A percentile compares a stretch with the other conserved stretches of the same genome.
These are phyloP conservation scores for Lymantria monacha DNA, from an alignment of 2,888 invertebrate species.

Conservation along the genomic window DNA sequence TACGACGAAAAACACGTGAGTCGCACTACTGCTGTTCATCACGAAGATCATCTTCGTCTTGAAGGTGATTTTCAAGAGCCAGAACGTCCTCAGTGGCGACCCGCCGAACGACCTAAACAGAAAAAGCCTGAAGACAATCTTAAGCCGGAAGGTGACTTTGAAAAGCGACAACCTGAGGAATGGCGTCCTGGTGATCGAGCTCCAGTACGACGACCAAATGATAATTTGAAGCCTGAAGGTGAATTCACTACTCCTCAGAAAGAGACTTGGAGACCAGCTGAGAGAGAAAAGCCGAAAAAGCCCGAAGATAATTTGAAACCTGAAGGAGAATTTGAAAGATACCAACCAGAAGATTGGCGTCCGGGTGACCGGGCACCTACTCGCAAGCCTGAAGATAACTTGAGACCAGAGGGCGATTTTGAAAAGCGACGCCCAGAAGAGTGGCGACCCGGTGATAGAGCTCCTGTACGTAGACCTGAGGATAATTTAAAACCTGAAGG, in stretches of 20 bases:
- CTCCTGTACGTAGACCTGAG: constrained; percentile 56
- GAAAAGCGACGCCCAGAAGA: constrained; percentile 19
- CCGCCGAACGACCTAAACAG: constrained; percentile 70
- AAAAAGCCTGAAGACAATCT: constrained; percentile 76
- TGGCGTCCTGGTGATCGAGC: constrained; percentile 72
- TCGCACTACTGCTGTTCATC: constrained; percentile 81
- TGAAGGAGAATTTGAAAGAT: constrained; percentile 61
- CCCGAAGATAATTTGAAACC: constrained; percentile 19
- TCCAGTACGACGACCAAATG: constrained; percentile 58
- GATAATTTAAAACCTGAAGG: constrained; percentile 77
- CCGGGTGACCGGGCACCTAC: constrained; percentile 51
- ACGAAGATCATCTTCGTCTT: constrained; percentile 83
- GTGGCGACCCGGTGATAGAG: constrained; percentile 50
- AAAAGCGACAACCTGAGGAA: constrained; percentile 73
- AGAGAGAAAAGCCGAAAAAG: constrained; percentile 22
- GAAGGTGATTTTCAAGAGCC: constrained; percentile 77
- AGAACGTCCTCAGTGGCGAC: constrained; percentile 58
- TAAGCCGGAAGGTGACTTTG: constrained; percentile 37
- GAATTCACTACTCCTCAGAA: constrained; percentile 70
- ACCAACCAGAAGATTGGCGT: constrained; percentile 56
- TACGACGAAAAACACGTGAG: constrained; percentile 85
- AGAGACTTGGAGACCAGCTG: constrained; percentile 62
- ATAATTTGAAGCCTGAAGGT: constrained; percentile 79
- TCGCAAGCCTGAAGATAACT: constrained; percentile 41
- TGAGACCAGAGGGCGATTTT: constrained; percentile 76